phyloP scores from a whole-genome alignment of 2,888 invertebrate species.

The Coremacera marginata region DNA sequence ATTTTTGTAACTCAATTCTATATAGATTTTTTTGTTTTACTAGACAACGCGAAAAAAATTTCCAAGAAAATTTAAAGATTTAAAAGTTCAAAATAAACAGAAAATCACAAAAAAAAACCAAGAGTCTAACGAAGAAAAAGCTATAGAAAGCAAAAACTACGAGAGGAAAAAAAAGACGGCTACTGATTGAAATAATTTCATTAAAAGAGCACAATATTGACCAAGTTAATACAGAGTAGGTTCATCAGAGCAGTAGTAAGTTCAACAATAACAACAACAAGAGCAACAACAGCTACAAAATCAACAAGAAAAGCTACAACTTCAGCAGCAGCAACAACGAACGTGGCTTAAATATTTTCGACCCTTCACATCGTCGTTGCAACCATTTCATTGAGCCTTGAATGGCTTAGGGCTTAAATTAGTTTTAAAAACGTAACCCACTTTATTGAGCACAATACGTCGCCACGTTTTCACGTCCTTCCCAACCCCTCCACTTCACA shows the following conservation, averaged over 20 bases:
- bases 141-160: too few relatives aligned
- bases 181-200: slow-evolving; percentile 28
- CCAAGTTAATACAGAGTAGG: neutral
- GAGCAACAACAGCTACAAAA: neutral
- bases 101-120: too few relatives aligned
- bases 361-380: neutral
- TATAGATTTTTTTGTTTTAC: too few relatives aligned
- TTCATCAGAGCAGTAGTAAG: neutral
- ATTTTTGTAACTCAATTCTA: neutral
- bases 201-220: neutral
- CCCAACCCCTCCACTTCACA: neutral
- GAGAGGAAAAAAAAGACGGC: neutral
- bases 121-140: too few relatives aligned
- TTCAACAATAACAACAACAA: neutral
- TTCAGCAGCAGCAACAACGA: neutral
- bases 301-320: neutral
- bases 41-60: neutral
- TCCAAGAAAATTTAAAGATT: neutral
- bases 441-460: too few relatives aligned
- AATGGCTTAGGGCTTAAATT: neutral
- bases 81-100: neutral
- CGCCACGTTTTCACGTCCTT: too few relatives aligned
- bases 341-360: neutral
- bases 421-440: neutral
- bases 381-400: neutral